Evolutionary conservation across 2,888 invertebrate genomes (phyloP).

Genomic region (Rhabditoides inermis): DNA sequence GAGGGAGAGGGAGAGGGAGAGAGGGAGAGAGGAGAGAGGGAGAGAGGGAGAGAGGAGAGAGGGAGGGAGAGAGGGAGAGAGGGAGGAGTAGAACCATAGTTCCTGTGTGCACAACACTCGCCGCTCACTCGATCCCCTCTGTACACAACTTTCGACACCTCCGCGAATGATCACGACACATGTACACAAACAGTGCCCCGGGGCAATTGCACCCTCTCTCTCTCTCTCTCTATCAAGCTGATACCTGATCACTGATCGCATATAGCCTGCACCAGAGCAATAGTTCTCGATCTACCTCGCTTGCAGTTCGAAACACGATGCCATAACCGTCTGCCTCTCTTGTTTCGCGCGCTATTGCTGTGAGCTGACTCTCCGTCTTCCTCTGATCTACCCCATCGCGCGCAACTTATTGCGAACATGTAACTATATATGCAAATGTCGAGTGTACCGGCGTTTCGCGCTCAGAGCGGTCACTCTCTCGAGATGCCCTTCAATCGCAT

Average conservation of each 20-base stretch:
- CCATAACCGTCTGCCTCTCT: too few relatives aligned
- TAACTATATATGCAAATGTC: background rate
- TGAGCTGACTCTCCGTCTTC: too few relatives aligned
- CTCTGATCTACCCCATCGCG: too few relatives aligned
- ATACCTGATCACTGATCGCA: background rate
- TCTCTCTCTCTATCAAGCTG: background rate
- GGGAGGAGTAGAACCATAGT: background rate
- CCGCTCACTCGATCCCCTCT: background rate
- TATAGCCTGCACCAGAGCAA: too few relatives aligned
- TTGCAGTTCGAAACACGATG: too few relatives aligned
- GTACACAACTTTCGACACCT: background rate
- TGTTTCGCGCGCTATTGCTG: too few relatives aligned
- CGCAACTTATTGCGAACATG: too few relatives aligned
- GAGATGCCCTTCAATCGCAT: too few relatives aligned
- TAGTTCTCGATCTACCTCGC: too few relatives aligned
- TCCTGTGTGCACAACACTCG: background rate
- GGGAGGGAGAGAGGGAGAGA: background rate
- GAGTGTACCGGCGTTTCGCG: too few relatives aligned
- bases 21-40: background rate
- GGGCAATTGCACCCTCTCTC: background rate
- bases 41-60: background rate
- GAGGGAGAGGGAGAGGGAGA: background rate
- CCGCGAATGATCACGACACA: background rate
- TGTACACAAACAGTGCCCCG: background rate
- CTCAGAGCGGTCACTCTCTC: too few relatives aligned